These are phyloP conservation scores for Lemur catta DNA, from an alignment of 2,797 vertebrate genomes.

Conservation along the genomic window DNA sequence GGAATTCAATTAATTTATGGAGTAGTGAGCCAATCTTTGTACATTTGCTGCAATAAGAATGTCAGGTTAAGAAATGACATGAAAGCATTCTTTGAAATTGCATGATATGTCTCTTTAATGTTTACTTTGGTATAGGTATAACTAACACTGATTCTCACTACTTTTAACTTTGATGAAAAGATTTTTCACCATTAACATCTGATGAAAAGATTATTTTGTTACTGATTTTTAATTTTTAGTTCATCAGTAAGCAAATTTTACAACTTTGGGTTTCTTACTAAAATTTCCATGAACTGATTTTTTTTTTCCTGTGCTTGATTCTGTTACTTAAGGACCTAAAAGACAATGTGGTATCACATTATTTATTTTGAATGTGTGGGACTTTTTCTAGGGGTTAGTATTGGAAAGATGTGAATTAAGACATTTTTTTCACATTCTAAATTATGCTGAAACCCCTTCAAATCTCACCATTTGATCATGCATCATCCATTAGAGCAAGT, in stretches of 20 bases:
- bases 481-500: constrained; percentile 13
- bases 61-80: constrained; percentile 42
- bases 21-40: constrained; percentile 56
- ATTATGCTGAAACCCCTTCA: constrained; percentile 40
- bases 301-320: constrained; percentile 58
- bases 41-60: constrained; percentile 11
- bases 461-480: constrained; percentile 50
- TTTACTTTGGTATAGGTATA: constrained; percentile 64
- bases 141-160: constrained; percentile 58
- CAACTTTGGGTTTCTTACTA: constrained; percentile 46
- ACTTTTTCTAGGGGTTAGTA: background rate
- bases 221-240: background rate
- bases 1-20: constrained; percentile 38
- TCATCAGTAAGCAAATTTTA: constrained; percentile 33
- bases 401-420: constrained; percentile 11
- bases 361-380: background rate
- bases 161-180: constrained; percentile 48
- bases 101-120: constrained; percentile 57
- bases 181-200: constrained; percentile 33
- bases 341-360: background rate
- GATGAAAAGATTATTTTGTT: constrained; percentile 26
- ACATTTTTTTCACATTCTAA: constrained; percentile 1
- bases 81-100: constrained; percentile 60
- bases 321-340: constrained; percentile 34
- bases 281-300: background rate